A percentile compares a stretch with the other conserved stretches of the same genome.
These are phyloP conservation scores for Hydra vulgaris DNA, from an alignment of 30 jellyfish, hydroid and myxozoan species.

Conservation along the genomic window DNA sequence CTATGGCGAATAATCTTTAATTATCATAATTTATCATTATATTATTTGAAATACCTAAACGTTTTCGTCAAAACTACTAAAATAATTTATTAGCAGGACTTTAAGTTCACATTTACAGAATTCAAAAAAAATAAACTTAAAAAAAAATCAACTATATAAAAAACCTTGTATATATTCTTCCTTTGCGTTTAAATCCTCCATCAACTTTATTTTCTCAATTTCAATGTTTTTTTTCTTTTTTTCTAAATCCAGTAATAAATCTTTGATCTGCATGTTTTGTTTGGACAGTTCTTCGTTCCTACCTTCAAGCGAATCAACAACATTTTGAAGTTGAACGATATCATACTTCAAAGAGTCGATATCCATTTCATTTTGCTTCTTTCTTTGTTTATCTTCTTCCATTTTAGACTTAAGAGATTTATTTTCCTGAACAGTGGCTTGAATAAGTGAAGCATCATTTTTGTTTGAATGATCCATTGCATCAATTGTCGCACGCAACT, in stretches of 20 bases:
- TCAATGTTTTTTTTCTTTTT: constrained; percentile 9
- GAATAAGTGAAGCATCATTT: constrained; percentile 1
- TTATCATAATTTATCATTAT: too few species aligned
- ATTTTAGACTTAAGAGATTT: constrained; percentile 1
- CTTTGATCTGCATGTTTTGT: background rate
- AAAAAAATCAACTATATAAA: too few species aligned
- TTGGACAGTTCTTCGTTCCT: constrained; percentile 2
- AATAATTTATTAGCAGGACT: too few species aligned
- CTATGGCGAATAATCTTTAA: too few species aligned
- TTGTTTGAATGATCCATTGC: constrained; percentile 23
- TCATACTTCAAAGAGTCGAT: constrained; percentile 16
- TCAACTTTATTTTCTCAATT: background rate
- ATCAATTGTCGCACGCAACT: constrained; percentile 18
- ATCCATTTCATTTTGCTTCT: constrained; percentile 11
- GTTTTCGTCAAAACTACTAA: too few species aligned
- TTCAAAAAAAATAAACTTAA: too few species aligned
- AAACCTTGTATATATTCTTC: constrained; percentile 1
- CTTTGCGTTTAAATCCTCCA: constrained; percentile 1
- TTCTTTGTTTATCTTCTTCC: background rate
- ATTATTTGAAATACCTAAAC: too few species aligned
- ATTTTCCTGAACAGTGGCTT: constrained; percentile 4
- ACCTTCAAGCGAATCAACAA: constrained; percentile 7
- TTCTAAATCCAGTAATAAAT: constrained; percentile 1
- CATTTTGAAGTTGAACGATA: constrained; percentile 12
- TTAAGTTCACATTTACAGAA: too few species aligned